Conservation (phyloP, 2,888 invertebrate species). For the Lamellibrachia columna region DNA sequence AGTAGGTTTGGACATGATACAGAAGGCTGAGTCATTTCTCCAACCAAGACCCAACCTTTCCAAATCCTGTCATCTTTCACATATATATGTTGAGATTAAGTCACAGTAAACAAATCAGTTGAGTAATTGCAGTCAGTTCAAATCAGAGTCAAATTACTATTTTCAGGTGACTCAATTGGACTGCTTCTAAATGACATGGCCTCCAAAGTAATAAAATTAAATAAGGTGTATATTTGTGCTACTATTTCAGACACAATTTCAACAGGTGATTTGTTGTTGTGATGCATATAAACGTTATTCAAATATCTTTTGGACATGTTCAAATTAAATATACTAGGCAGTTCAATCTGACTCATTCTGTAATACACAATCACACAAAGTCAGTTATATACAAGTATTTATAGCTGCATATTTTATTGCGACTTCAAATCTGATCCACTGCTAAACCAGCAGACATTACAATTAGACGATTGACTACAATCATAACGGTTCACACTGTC, state of each 20-base stretch:
- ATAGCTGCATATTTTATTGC: slow-evolving; percentile 16
- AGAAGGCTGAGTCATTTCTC: not conserved
- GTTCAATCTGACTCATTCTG: not conserved
- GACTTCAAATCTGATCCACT: slow-evolving; percentile 12
- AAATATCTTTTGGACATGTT: too few relatives aligned
- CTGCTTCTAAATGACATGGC: too few relatives aligned
- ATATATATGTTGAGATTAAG: not conserved
- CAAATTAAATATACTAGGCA: too few relatives aligned
- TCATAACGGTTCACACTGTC: not conserved
- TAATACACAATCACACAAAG: not conserved
- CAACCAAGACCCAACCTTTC: not conserved
- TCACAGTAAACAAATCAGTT: not conserved
- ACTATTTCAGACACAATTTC: too few relatives aligned
- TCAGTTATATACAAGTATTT: not conserved
- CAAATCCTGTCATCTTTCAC: not conserved
- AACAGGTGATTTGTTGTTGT: too few relatives aligned
- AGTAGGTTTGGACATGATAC: not conserved
- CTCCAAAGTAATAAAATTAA: too few relatives aligned
- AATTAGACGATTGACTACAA: not conserved
- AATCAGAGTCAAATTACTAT: too few relatives aligned
- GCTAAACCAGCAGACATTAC: not conserved
- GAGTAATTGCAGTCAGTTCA: too few relatives aligned
- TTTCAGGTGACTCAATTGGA: too few relatives aligned
- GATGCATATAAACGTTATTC: too few relatives aligned
- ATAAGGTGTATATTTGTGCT: too few relatives aligned